Conservation (phyloP, 2,113 vertebrate genomes). For the Ceuthmochares aereus region DNA sequence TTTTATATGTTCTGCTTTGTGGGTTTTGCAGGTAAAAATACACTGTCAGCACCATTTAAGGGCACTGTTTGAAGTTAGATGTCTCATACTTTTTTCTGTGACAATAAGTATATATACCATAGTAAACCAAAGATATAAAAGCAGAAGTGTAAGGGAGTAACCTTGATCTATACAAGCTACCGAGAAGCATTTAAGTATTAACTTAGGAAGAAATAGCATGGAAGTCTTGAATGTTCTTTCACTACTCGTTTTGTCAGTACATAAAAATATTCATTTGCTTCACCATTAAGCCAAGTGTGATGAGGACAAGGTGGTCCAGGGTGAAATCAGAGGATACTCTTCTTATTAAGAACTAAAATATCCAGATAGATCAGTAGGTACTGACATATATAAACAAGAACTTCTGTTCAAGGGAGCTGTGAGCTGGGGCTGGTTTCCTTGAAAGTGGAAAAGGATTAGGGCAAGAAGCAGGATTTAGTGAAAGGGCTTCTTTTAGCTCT, state of each 20-base stretch:
- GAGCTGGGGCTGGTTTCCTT: background rate
- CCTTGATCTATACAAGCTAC: conserved; percentile 13
- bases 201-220: conserved; percentile 17
- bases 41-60: conserved; percentile 60
- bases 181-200: conserved; percentile 1
- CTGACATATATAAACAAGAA: background rate
- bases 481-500: background rate
- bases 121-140: conserved; percentile 30
- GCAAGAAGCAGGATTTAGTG: background rate
- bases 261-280: conserved; percentile 41
- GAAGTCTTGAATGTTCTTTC: conserved; percentile 41
- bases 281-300: background rate
- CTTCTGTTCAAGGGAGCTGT: background rate
- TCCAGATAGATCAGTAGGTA: background rate
- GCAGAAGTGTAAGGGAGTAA: background rate
- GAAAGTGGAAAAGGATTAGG: background rate
- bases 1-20: conserved; percentile 60
- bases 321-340: background rate
- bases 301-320: background rate
- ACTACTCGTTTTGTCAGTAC: background rate
- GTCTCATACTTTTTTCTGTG: background rate
- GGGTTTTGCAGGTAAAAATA: conserved; percentile 54
- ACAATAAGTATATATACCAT: conserved; percentile 11
- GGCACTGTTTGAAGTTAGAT: background rate
- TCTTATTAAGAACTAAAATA: background rate